A percentile compares a stretch with the other conserved stretches of the same genome.
Evolutionary conservation across 2,113 vertebrate genomes (phyloP).

Genomic region (Lampris incognitus): DNA sequence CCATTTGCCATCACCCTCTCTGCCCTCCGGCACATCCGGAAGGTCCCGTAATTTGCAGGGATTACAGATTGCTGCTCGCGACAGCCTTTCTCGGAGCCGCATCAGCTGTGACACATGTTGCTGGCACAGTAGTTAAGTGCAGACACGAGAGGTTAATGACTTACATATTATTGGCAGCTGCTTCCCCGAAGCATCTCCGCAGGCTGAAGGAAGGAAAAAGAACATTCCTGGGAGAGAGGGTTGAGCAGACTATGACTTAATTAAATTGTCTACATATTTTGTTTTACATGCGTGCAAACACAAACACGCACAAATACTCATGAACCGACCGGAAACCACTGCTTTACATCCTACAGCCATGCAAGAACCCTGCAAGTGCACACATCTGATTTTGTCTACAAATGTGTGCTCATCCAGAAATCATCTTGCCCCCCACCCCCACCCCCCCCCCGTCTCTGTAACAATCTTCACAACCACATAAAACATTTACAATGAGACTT

Average conservation of each 20-base stretch:
- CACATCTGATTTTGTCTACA: no score
- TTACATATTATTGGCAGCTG: constrained; percentile 52
- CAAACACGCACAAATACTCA: neutral
- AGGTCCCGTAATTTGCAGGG: constrained; percentile 55
- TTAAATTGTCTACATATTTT: neutral
- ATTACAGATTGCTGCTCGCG: constrained; percentile 53
- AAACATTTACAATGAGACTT: neutral
- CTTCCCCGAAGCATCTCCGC: constrained; percentile 22
- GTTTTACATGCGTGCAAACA: no score
- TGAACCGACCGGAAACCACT: no score
- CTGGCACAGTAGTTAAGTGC: constrained; percentile 55
- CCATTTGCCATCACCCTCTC: constrained; percentile 52
- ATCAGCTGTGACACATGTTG: constrained; percentile 63
- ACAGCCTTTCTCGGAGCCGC: constrained; percentile 44
- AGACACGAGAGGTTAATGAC: constrained; percentile 64
- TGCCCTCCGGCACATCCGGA: constrained; percentile 35
- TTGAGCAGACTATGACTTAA: constrained; percentile 17
- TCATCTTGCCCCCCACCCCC: neutral
- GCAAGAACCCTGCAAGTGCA: no score
- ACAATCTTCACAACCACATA: neutral
- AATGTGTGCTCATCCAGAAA: no score
- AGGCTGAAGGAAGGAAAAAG: constrained; percentile 30
- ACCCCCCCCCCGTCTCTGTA: neutral
- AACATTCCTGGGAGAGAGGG: neutral
- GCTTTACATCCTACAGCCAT: no score